Evolutionary conservation across 2,113 vertebrate species (phyloP).

Genomic region (Coregonus clupeaformis): DNA sequence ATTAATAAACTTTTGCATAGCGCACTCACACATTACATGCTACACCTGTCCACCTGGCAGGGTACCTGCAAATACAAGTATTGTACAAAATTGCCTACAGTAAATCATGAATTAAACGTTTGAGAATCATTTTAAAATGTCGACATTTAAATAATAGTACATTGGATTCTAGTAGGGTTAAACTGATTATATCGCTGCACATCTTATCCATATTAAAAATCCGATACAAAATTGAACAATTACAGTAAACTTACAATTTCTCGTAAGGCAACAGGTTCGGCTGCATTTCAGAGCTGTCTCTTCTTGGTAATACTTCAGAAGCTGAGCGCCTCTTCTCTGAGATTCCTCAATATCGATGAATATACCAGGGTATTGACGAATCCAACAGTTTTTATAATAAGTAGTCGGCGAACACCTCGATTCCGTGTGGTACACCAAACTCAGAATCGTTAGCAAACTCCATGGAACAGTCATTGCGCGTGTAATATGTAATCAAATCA

Average conservation of each 20-base stretch:
- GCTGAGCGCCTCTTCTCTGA: constrained; percentile 80
- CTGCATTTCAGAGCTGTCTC: constrained; percentile 82
- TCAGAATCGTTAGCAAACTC: constrained; percentile 70
- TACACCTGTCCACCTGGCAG: too few species aligned
- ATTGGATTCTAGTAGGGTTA: too few species aligned
- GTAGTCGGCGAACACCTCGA: constrained; percentile 80
- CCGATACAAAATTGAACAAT: background rate
- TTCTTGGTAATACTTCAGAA: constrained; percentile 79
- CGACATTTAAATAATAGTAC: too few species aligned
- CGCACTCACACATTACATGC: too few species aligned
- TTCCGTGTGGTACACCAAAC: constrained; percentile 52
- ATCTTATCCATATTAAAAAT: too few species aligned
- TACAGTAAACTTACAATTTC: constrained; percentile 68
- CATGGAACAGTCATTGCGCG: constrained; percentile 74
- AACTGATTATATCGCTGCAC: too few species aligned
- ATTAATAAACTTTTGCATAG: too few species aligned
- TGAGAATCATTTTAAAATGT: too few species aligned
- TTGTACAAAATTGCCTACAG: too few species aligned
- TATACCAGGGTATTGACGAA: constrained; percentile 85
- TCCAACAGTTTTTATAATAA: constrained; percentile 93
- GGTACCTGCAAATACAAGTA: too few species aligned
- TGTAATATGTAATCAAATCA: constrained; percentile 37
- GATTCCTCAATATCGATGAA: constrained; percentile 82
- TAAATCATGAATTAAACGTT: too few species aligned
- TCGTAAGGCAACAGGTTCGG: constrained; percentile 82